A percentile compares a stretch with the other conserved stretches of the same genome.
These are phyloP conservation scores for Aldabrachelys gigantea DNA, from an alignment of 2,113 vertebrate genomes.

Conservation along the genomic window DNA sequence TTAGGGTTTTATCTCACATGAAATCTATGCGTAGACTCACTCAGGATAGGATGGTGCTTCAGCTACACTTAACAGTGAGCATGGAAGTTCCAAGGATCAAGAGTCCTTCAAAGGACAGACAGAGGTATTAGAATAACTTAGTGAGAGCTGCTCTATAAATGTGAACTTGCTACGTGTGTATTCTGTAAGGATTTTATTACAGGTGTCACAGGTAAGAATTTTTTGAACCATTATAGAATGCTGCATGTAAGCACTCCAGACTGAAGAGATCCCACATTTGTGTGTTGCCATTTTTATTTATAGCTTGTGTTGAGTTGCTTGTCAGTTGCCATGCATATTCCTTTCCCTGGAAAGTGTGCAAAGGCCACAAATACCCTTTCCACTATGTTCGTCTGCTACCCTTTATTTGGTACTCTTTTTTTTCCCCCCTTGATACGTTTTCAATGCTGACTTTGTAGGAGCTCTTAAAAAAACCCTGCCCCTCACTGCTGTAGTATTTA, in stretches of 20 bases:
- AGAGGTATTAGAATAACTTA: not conserved
- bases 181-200: constrained; percentile 77
- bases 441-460: constrained; percentile 55
- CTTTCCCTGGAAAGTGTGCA: constrained; percentile 75
- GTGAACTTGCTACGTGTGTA: constrained; percentile 58
- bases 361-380: constrained; percentile 77
- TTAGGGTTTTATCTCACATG: not conserved
- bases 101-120: not conserved
- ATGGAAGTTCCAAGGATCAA: constrained; percentile 12
- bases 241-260: constrained; percentile 79
- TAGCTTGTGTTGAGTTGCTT: constrained; percentile 80
- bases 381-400: constrained; percentile 78
- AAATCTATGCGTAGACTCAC: not conserved
- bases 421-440: constrained; percentile 70
- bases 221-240: constrained; percentile 76
- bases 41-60: not conserved
- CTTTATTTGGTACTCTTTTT: constrained; percentile 77
- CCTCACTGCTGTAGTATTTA: constrained; percentile 35
- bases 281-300: constrained; percentile 79
- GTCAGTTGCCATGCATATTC: constrained; percentile 77
- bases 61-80: not conserved
- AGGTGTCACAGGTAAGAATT: constrained; percentile 81
- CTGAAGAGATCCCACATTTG: constrained; percentile 69
- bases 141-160: constrained; percentile 20
- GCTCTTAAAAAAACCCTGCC: constrained; percentile 52